Conservation (phyloP, 2,113 vertebrate species). For the Anarrhichthys ocellatus region DNA sequence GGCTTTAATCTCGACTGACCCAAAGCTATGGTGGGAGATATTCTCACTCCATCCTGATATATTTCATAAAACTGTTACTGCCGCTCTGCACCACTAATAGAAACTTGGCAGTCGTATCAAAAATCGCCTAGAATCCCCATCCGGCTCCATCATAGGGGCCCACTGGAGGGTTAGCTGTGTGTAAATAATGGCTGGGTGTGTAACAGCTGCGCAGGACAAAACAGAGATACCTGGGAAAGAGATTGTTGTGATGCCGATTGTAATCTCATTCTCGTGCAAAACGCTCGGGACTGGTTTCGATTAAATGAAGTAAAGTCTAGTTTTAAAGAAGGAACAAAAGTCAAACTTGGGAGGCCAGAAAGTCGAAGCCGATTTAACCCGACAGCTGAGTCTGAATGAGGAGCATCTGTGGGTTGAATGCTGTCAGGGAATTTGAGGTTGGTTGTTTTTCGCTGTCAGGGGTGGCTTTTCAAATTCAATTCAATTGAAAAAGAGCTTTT, state of each 20-base stretch:
- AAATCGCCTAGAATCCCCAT: slow-evolving; percentile 55
- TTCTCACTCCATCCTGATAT: slow-evolving; percentile 34
- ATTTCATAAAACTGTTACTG: slow-evolving; percentile 33
- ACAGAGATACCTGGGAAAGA: background rate
- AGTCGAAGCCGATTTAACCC: background rate
- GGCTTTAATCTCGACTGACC: slow-evolving; percentile 15
- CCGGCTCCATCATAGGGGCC: slow-evolving; percentile 33
- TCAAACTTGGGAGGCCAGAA: background rate
- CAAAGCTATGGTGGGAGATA: slow-evolving; percentile 1
- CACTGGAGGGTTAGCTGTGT: slow-evolving; percentile 31
- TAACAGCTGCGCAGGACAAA: slow-evolving; percentile 21
- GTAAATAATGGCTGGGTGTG: slow-evolving; percentile 36
- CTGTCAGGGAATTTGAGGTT: background rate
- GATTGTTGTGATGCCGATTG: slow-evolving; percentile 3
- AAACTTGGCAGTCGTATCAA: slow-evolving; percentile 46
- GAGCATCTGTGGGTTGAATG: background rate
- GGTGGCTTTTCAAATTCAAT: background rate
- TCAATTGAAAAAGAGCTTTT: background rate
- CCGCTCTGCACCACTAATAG: slow-evolving; percentile 29
- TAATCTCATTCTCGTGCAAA: background rate
- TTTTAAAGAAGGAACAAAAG: slow-evolving; percentile 4
- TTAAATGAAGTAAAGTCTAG: background rate
- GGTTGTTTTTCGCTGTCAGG: background rate
- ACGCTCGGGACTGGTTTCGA: background rate
- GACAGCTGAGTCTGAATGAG: slow-evolving; percentile 17